Evolutionary conservation across 2,113 vertebrate genomes (phyloP).

Genomic region (Sialia sialis): DNA sequence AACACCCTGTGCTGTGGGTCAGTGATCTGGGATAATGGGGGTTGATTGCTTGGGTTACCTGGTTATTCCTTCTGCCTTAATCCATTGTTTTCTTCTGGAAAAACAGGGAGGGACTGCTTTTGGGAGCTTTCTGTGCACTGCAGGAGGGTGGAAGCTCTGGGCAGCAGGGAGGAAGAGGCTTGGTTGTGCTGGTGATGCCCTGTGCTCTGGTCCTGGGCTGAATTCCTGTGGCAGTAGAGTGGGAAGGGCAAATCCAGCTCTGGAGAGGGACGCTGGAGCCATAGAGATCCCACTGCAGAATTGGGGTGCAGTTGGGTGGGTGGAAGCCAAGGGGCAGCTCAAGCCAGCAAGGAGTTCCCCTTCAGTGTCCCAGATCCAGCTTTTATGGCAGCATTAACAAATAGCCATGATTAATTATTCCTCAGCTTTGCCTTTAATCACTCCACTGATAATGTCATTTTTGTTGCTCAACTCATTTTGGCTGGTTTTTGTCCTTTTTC

Average conservation of each 20-base stretch:
- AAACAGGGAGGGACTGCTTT: neutral
- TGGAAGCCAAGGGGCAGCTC: neutral
- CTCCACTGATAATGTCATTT: neutral
- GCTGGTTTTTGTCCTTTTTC: neutral
- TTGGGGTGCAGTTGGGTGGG: no score
- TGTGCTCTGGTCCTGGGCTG: neutral
- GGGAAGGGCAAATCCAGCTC: neutral
- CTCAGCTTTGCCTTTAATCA: neutral
- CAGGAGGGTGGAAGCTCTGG: rapidly evolving
- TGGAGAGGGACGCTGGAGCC: rapidly evolving
- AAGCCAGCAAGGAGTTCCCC: neutral
- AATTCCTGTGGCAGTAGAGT: neutral
- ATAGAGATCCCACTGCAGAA: neutral
- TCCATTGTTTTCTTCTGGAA: neutral
- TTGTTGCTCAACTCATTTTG: neutral
- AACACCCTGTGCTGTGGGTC: neutral
- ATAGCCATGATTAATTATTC: neutral
- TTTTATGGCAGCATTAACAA: neutral
- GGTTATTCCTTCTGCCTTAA: neutral
- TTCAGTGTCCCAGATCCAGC: neutral
- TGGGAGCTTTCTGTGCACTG: neutral
- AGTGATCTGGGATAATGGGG: neutral
- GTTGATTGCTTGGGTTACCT: neutral
- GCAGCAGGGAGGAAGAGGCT: neutral
- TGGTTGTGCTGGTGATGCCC: neutral